Evolutionary conservation across 2,113 vertebrate species (phyloP), one percentile per base, ranked within the genome.

Genomic region (Pithys albifrons): DNA sequence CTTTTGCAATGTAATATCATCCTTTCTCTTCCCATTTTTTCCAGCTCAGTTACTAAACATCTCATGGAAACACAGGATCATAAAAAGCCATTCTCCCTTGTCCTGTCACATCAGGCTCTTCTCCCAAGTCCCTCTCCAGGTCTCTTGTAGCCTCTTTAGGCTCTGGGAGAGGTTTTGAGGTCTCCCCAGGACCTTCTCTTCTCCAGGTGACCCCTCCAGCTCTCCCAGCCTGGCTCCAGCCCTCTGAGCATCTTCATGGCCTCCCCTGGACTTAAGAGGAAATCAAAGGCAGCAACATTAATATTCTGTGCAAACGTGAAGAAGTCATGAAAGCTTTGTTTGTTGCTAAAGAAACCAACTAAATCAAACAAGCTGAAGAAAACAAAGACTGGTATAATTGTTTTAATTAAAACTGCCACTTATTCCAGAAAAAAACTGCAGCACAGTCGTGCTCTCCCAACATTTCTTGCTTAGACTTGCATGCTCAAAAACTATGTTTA

Each of bases 401-500:
- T 93, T 96, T 96, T 96, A 96, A 97, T 93, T 97, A 94, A 95
- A 96, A 95, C 75, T 94, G 90, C 83, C 90, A 89, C 92, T 97
- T 94, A 78, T 49, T 93, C 37, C 88, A 82, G 85, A 61, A 94
- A 95, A 93, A 92, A 86, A 87, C 61, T 45, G 64, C 59, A 48
- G 37, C 75, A 29, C n/a, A 88, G 55, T 83, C 0, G 1, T 5
- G 7, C 71, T 95, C 76, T 90, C 72, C 75, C 86, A 84, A 45
- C 57, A 55, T 84, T 93, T 94, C 79, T 86, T 88, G 55, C 85
- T 90, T 74, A 74, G 79, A 37, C 78, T 91, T 81, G 78, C 75
- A 84, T 39, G 57, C 57, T 80, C 61, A 81, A 81, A 93, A 90
- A 33, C 33, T 55, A 11, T 86, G 62, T 45, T 90, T 43, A 94